phyloP scores from a whole-genome alignment of 1,140 invertebrate genomes.

The Teleogryllus occipitalis region DNA sequence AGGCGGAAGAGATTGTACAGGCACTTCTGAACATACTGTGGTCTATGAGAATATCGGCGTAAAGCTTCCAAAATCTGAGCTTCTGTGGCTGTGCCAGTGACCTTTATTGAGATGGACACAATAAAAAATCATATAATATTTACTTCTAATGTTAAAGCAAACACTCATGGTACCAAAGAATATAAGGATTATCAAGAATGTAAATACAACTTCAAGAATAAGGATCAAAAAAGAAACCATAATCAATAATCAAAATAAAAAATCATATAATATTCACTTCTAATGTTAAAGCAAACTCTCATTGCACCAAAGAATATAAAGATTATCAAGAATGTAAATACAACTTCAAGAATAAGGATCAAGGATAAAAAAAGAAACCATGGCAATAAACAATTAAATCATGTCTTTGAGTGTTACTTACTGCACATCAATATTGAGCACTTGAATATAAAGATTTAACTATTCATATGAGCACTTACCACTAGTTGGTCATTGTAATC shows the following conservation, averaged over 20 bases:
- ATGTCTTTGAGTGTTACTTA: background rate
- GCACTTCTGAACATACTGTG: constrained; percentile 60
- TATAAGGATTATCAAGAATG: background rate
- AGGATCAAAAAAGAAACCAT: background rate
- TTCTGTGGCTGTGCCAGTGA: constrained; percentile 54
- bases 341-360: background rate
- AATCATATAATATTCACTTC: no score
- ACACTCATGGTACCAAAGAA: background rate
- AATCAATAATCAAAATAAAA: background rate
- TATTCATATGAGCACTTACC: constrained; percentile 31
- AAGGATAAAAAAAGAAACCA: background rate
- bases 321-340: background rate
- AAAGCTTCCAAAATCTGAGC: constrained; percentile 56
- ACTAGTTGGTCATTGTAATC: constrained; percentile 39
- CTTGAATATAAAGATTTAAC: no score
- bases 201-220: background rate
- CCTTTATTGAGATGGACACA: constrained; percentile 33
- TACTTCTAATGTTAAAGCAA: no score
- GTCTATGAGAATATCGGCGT: constrained; percentile 49
- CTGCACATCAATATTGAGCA: constrained; percentile 8
- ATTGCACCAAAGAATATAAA: background rate
- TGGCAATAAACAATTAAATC: background rate
- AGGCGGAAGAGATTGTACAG: constrained; percentile 63
- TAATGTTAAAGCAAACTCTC: background rate
- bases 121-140: no score